phyloP scores from a whole-genome alignment of 2,797 vertebrate species.

The Synaphobranchus kaupii region DNA sequence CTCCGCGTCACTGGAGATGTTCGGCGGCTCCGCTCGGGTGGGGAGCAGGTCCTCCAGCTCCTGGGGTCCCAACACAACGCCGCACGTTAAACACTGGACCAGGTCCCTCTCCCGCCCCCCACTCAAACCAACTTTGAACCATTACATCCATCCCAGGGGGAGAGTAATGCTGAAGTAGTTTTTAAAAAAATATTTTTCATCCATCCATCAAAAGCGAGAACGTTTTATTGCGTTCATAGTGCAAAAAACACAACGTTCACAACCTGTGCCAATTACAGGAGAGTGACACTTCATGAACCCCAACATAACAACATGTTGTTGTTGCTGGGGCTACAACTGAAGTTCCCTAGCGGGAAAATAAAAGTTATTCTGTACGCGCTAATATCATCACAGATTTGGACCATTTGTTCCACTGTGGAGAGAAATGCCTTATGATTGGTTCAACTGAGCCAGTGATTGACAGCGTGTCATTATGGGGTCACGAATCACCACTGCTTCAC shows the following conservation, averaged over 20 bases:
- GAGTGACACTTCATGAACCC: too few relatives aligned
- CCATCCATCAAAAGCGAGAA: too few relatives aligned
- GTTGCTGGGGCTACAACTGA: too few relatives aligned
- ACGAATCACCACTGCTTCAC: neutral
- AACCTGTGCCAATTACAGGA: too few relatives aligned
- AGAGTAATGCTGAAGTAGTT: too few relatives aligned
- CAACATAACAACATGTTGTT: too few relatives aligned
- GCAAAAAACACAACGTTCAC: too few relatives aligned
- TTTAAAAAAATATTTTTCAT: too few relatives aligned
- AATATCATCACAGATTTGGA: neutral
- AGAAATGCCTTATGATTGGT: neutral
- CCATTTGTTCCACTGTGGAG: neutral
- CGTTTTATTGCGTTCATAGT: too few relatives aligned
- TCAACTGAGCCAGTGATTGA: neutral
- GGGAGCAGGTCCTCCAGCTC: conserved; percentile 96
- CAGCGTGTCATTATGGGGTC: neutral
- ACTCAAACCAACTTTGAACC: neutral
- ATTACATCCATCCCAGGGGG: too few relatives aligned
- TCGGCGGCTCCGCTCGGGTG: conserved; percentile 86
- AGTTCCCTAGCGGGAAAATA: too few relatives aligned
- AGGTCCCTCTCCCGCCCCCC: neutral
- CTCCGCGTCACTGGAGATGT: conserved; percentile 87
- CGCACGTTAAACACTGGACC: neutral
- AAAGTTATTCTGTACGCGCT: too few relatives aligned
- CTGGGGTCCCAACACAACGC: conserved; percentile 60